These are phyloP conservation scores for Fistularia tabacaria DNA, from an alignment of 2,797 vertebrate species.

Conservation along the genomic window DNA sequence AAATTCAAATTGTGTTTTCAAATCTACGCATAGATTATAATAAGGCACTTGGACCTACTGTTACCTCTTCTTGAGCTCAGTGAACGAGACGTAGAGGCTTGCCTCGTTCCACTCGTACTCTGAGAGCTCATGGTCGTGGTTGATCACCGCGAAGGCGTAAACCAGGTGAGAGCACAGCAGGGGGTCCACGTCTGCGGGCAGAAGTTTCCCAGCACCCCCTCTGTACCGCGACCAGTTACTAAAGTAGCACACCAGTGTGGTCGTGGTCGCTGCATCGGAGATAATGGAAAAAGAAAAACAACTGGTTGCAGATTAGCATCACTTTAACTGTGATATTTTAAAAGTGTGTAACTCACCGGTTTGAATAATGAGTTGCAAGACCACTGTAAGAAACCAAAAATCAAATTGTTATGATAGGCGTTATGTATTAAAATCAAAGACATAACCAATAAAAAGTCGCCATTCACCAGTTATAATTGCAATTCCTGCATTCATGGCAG, in stretches of 20 bases:
- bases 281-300: neutral
- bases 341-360: slow-evolving; percentile 48
- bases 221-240: slow-evolving; percentile 74
- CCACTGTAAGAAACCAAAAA: slow-evolving; percentile 16
- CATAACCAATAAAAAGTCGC: neutral
- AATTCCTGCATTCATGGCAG: slow-evolving; percentile 28
- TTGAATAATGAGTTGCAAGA: slow-evolving; percentile 34
- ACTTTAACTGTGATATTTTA: too few species aligned
- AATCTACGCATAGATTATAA: too few species aligned
- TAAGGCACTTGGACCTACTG: neutral
- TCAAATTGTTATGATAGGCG: neutral
- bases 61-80: slow-evolving; percentile 67
- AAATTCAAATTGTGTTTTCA: too few species aligned
- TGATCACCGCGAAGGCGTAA: slow-evolving; percentile 74
- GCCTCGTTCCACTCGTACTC: slow-evolving; percentile 64
- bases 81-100: slow-evolving; percentile 65
- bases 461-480: slow-evolving; percentile 22
- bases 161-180: slow-evolving; percentile 79
- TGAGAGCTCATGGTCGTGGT: slow-evolving; percentile 57
- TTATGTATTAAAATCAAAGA: neutral
- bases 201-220: slow-evolving; percentile 54
- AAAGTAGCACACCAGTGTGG: slow-evolving; percentile 78
- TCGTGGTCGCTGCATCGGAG: slow-evolving; percentile 58
- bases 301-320: neutral
- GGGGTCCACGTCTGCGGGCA: slow-evolving; percentile 69